Base-by-base conservation (phyloP, 1,140 invertebrate species). In the Chlorops oryzae region DNA sequence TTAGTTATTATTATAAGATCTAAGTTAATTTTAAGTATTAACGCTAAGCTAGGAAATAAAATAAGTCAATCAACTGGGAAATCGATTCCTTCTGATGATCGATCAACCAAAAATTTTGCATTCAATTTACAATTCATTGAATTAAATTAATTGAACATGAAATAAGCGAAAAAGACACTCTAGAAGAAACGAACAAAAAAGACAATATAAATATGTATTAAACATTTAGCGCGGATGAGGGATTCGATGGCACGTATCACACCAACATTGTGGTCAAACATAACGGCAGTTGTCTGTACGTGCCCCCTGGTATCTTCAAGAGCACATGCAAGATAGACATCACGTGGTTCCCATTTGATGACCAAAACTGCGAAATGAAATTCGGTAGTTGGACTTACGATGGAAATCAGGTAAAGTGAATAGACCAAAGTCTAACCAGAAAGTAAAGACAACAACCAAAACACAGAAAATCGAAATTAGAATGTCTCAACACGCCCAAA, bases 251-350 rank as follows among this genome's bases (percentile, higher is more conserved):
- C 74, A 96, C 92, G 61, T 97, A 87, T 81, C 92, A 90, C 77
- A 95, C 92, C 70, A 97, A 97, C 80, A 90, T 97, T 78, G 89
- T 97, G 75, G 90, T 96, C 75, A 84, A 84, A 77, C 83, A 89
- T 82, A 92, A 92, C 81, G 95, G 94, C 75, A 89, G 85, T 80
- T 93, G 92, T 80, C 83, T 90, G 75, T 96, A 95, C 83, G 87
- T 98, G 74, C 94, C 95, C 66, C 95, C 95, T 71, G 68, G 90
- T 78, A 98, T 98, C 78, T 96, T 97, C 84, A 95, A 94, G 81
- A 96, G 91, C 82, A 96, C 92, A 78, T 98, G 95, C 83, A 90
- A 92, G 81, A 98, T 98, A 78, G 92, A 98, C 83, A 97, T 97
- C 80, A 94, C 90, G 69, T 96, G 92, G 91, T 97, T 96, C 80